phyloP scores from a whole-genome alignment of 2,797 vertebrate species.

The Hypotaenidia philippensis region DNA sequence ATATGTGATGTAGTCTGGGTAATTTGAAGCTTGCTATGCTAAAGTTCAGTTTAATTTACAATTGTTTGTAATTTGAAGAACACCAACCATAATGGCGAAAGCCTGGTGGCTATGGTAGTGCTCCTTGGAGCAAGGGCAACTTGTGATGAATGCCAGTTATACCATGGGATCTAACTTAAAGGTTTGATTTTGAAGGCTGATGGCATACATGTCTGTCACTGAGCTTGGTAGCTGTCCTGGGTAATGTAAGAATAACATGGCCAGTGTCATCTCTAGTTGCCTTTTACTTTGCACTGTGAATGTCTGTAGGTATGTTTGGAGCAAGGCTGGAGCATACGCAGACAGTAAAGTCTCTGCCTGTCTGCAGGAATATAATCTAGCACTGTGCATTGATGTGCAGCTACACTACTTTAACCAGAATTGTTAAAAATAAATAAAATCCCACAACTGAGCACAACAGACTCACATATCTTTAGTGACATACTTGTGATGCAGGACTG shows the following conservation, averaged over 20 bases:
- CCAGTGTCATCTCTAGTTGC: not conserved
- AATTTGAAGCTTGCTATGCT: not conserved
- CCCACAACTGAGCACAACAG: not conserved
- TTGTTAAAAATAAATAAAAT: not conserved
- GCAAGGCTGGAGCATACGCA: not conserved
- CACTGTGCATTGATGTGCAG: not conserved
- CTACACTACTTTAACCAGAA: not conserved
- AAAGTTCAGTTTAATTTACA: not conserved
- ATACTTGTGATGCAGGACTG: not conserved
- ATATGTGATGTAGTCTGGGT: not conserved
- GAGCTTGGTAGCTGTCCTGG: not conserved
- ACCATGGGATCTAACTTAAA: not conserved
- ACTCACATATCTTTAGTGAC: accelerated
- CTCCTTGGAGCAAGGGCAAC: not conserved
- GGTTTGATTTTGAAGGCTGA: not conserved
- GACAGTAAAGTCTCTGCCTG: not conserved
- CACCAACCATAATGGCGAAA: not conserved
- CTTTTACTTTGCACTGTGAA: not conserved
- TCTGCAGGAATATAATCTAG: not conserved
- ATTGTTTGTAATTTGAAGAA: not conserved
- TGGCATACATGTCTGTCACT: not conserved
- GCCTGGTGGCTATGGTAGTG: not conserved
- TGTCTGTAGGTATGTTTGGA: not conserved
- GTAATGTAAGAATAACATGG: not conserved
- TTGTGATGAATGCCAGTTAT: not conserved